Evolutionary conservation across 2,113 vertebrate genomes (phyloP).

Genomic region (Butorides virescens): DNA sequence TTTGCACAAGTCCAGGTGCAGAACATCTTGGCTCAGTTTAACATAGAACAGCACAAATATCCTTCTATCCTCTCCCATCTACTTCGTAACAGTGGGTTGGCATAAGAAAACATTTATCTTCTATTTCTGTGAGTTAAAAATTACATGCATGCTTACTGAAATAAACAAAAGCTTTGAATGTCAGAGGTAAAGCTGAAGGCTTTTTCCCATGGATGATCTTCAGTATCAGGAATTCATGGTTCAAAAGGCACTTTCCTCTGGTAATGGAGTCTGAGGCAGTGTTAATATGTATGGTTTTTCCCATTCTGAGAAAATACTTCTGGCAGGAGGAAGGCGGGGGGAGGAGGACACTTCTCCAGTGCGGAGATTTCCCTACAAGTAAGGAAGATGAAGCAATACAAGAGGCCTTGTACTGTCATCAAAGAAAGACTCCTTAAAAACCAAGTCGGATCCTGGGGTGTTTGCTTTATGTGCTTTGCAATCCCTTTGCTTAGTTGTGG

Average conservation of each 20-base stretch:
- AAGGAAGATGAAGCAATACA: not conserved
- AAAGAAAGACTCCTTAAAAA: not conserved
- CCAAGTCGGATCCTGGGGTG: not conserved
- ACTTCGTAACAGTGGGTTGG: not conserved
- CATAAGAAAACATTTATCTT: not conserved
- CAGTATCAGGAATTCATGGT: conserved; percentile 34
- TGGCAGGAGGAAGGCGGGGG: not conserved
- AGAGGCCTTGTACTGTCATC: not conserved
- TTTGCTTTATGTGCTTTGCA: not conserved
- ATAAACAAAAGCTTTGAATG: conserved; percentile 46
- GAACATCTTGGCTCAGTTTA: not conserved
- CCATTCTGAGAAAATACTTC: not conserved
- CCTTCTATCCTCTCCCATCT: not conserved
- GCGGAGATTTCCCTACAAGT: not conserved
- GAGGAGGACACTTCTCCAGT: not conserved
- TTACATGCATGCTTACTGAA: not conserved
- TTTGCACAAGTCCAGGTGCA: not conserved
- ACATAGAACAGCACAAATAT: not conserved
- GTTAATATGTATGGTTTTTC: not conserved
- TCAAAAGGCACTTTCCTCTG: conserved; percentile 50
- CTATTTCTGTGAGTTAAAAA: not conserved
- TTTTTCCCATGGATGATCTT: not conserved
- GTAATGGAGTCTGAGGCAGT: not conserved
- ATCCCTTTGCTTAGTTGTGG: not conserved
- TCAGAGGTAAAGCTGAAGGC: conserved; percentile 56